A percentile compares a stretch with the other conserved stretches of the same genome.
Evolutionary conservation across 2,888 invertebrate species (phyloP).

Genomic region (Magallana nippona): DNA sequence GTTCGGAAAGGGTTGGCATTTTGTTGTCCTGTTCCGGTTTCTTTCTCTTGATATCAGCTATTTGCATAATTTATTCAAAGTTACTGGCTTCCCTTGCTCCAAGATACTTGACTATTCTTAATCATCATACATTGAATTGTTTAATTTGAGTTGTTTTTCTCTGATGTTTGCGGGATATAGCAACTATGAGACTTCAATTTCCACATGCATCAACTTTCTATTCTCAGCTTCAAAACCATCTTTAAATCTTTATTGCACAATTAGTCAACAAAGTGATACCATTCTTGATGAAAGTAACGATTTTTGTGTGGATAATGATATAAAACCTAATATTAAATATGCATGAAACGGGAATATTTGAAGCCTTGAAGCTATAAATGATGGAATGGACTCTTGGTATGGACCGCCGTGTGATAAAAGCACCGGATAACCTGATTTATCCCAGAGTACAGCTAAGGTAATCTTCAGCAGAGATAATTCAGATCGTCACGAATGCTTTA

Average conservation of each 20-base stretch:
- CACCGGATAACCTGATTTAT: not conserved
- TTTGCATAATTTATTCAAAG: no score
- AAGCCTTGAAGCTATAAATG: not conserved
- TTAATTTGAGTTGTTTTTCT: no score
- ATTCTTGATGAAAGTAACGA: constrained; percentile 20
- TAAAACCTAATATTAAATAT: not conserved
- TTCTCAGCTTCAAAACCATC: not conserved
- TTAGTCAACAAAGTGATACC: not conserved
- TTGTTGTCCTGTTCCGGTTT: no score
- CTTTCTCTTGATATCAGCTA: no score
- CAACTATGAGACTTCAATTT: no score
- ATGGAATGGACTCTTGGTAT: not conserved
- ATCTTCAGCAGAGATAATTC: not conserved
- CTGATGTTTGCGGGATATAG: no score
- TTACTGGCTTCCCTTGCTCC: no score
- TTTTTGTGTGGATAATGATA: not conserved
- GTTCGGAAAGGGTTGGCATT: no score
- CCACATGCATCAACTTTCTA: no score
- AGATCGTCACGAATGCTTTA: not conserved
- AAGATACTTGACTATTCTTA: no score
- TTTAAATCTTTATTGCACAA: not conserved
- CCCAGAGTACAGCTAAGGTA: not conserved
- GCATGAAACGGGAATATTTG: not conserved
- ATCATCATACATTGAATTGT: no score
- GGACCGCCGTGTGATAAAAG: not conserved